Conservation (phyloP, 2,797 vertebrate genomes). For the Xenops minutus region DNA sequence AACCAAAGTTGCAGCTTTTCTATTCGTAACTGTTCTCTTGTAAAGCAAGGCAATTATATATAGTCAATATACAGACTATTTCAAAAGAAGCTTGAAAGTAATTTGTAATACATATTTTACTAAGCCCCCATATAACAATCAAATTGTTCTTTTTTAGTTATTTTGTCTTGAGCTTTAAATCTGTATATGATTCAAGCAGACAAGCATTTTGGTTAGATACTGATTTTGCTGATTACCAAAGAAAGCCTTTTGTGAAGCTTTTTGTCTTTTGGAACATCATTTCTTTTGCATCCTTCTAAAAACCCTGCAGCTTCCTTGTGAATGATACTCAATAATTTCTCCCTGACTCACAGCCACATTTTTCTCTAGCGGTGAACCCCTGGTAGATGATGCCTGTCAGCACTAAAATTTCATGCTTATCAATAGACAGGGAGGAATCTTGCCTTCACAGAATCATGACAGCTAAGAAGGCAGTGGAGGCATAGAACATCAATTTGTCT, state of each 20-base stretch:
- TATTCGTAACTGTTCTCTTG: background rate
- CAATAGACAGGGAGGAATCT: background rate
- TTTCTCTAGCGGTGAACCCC: background rate
- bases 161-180: background rate
- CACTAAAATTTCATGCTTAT: background rate
- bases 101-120: background rate
- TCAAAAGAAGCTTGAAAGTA: background rate
- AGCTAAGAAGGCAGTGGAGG: background rate
- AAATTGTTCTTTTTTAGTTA: background rate
- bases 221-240: background rate
- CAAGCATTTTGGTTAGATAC: background rate
- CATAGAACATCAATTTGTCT: background rate
- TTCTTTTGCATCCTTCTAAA: background rate
- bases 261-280: background rate
- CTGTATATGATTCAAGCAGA: background rate
- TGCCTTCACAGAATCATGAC: background rate
- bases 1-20: background rate
- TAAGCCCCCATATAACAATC: background rate
- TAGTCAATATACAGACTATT: background rate
- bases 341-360: background rate
- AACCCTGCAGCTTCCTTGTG: background rate
- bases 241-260: background rate
- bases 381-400: accelerated
- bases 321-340: background rate
- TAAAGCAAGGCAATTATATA: background rate